Conservation (phyloP, 2,797 vertebrate genomes). For the Echiichthys vipera region DNA sequence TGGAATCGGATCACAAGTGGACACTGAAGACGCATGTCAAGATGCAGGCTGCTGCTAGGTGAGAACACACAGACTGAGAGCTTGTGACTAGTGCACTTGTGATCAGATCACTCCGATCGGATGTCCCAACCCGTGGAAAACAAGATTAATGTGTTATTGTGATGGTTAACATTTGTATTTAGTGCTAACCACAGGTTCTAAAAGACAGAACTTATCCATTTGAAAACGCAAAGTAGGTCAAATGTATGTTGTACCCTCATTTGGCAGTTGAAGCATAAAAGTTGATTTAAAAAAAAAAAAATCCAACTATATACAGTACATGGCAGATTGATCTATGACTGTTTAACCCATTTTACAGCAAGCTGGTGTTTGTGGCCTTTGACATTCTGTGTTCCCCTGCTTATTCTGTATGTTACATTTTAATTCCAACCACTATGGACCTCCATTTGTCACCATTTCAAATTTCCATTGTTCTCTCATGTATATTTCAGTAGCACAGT, state of each 20-base stretch:
- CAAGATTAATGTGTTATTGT: too few species aligned
- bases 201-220: not conserved
- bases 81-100: too few species aligned
- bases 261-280: not conserved
- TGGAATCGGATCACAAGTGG: too few species aligned
- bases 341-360: not conserved
- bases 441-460: constrained; percentile 12
- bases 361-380: not conserved
- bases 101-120: too few species aligned
- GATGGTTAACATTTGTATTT: too few species aligned
- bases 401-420: constrained; percentile 18
- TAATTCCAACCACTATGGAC: constrained; percentile 31
- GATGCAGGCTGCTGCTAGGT: too few species aligned
- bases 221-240: not conserved
- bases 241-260: not conserved
- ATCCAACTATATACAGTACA: not conserved
- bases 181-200: too few species aligned
- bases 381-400: constrained; percentile 7
- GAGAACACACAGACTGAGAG: too few species aligned
- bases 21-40: too few species aligned
- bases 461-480: constrained; percentile 12
- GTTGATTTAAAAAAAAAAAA: not conserved
- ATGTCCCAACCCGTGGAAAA: too few species aligned
- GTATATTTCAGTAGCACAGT: constrained; percentile 22
- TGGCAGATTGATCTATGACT: not conserved